Percentiles rank a stretch among this genome's conserved stretches.
Conservation (phyloP, 1,140 invertebrate genomes). For the Philopotamus ludificatus region DNA sequence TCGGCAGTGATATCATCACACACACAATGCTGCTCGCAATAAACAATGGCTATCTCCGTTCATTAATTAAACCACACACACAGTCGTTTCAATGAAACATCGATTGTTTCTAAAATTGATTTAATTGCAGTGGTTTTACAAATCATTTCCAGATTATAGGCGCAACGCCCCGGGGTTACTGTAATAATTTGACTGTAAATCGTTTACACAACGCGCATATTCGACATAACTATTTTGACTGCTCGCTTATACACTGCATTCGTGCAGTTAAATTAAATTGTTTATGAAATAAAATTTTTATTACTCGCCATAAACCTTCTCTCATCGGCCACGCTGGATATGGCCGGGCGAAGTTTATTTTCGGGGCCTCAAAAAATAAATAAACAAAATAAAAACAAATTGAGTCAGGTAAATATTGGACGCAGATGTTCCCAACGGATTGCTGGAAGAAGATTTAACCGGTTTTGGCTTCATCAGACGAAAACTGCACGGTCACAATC, state of each 20-base stretch:
- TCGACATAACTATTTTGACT: not conserved
- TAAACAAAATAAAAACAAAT: conserved; percentile 27
- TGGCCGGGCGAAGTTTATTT: conserved; percentile 18
- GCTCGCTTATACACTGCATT: not conserved
- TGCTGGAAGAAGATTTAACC: conserved; percentile 7
- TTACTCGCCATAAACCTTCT: conserved; percentile 25
- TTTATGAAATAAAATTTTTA: conserved; percentile 22
- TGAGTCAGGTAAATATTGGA: conserved; percentile 19
- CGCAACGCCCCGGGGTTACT: too few relatives aligned
- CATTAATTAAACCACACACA: too few relatives aligned
- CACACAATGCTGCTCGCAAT: too few relatives aligned
- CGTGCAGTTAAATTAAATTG: conserved; percentile 18
- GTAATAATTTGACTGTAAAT: not conserved
- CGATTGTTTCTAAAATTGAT: too few relatives aligned
- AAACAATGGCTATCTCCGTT: too few relatives aligned
- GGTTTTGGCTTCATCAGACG: conserved; percentile 12
- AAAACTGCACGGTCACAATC: conserved; percentile 13
- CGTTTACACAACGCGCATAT: not conserved
- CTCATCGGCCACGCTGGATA: conserved; percentile 18
- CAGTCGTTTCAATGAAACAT: too few relatives aligned
- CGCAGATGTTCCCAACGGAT: conserved; percentile 6
- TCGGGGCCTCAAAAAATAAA: conserved; percentile 21
- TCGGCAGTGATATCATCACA: too few relatives aligned
- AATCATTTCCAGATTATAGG: too few relatives aligned
- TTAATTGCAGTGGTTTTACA: too few relatives aligned